Conservation (phyloP, 2,888 invertebrate genomes). For the Tinea trinotella region DNA sequence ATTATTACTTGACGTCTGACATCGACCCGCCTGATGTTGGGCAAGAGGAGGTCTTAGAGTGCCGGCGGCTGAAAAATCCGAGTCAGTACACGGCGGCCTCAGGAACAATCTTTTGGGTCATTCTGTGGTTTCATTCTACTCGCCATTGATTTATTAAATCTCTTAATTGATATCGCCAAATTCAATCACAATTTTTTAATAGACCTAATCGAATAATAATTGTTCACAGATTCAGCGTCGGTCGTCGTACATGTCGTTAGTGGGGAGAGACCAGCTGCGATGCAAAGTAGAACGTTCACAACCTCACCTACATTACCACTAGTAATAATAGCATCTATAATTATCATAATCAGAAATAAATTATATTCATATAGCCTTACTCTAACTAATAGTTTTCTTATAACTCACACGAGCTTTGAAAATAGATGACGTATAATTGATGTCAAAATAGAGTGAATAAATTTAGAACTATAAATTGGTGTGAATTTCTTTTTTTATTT, state of each 20-base stretch:
- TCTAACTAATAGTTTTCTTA: neutral
- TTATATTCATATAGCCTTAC: neutral
- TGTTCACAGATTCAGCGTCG: constrained; percentile 78
- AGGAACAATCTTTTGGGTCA: too few species aligned
- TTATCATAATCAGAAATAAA: constrained; percentile 1
- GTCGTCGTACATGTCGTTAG: constrained; percentile 88
- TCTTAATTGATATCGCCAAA: too few species aligned
- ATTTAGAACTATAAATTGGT: neutral
- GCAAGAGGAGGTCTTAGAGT: too few species aligned
- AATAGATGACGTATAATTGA: neutral
- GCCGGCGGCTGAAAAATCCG: too few species aligned
- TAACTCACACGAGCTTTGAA: neutral
- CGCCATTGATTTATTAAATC: too few species aligned
- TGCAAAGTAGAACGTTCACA: constrained; percentile 53
- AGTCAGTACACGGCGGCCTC: too few species aligned
- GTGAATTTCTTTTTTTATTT: neutral
- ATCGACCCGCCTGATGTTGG: too few species aligned
- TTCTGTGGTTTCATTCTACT: too few species aligned
- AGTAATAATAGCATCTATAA: neutral
- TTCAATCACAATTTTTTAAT: too few species aligned
- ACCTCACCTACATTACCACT: neutral
- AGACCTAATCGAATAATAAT: too few species aligned
- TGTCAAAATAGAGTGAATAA: neutral
- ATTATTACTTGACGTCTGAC: too few species aligned
- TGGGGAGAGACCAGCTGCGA: constrained; percentile 78